phyloP scores from a whole-genome alignment of 2,113 vertebrate genomes.

The Cyprinodon variegatus region DNA sequence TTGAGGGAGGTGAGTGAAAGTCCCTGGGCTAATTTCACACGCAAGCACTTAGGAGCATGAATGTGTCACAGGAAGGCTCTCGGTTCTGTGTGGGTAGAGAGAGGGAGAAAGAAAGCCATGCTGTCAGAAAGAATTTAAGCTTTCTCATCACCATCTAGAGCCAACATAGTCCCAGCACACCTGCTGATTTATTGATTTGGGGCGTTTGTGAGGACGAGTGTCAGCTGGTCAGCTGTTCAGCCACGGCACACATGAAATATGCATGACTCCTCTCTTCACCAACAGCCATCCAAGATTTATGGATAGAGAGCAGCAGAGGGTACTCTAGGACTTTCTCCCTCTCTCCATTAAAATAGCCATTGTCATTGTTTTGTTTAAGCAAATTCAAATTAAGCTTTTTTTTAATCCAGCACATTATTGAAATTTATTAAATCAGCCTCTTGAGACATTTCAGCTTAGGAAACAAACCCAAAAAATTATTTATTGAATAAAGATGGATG shows the following conservation, averaged over 20 bases:
- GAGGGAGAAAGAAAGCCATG: not conserved
- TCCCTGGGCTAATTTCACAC: slow-evolving; percentile 9
- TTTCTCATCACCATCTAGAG: slow-evolving; percentile 23
- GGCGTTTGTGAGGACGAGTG: slow-evolving; percentile 3
- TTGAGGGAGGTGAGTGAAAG: slow-evolving; percentile 86
- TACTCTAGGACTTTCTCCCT: slow-evolving; percentile 9
- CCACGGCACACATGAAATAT: slow-evolving; percentile 49
- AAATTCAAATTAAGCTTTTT: slow-evolving; percentile 2
- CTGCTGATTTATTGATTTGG: slow-evolving; percentile 65
- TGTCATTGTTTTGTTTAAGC: slow-evolving; percentile 1
- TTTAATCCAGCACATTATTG: slow-evolving; percentile 3
- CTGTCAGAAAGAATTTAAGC: slow-evolving; percentile 48
- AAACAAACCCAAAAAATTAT: not conserved
- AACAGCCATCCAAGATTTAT: slow-evolving; percentile 54
- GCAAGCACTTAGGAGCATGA: not conserved
- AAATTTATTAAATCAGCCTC: slow-evolving; percentile 4
- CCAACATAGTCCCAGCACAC: slow-evolving; percentile 23
- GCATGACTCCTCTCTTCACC: slow-evolving; percentile 44
- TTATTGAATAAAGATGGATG: not conserved
- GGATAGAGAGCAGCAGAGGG: slow-evolving; percentile 14
- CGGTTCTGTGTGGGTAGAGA: not conserved
- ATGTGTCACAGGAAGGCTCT: slow-evolving; percentile 6
- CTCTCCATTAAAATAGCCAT: slow-evolving; percentile 6
- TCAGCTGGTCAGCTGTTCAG: slow-evolving; percentile 51
- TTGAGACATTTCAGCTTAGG: too few species aligned